A percentile compares a stretch with the other conserved stretches of the same genome.
Conservation (phyloP, 2,888 invertebrate species). For the Drosophila algonquin region DNA sequence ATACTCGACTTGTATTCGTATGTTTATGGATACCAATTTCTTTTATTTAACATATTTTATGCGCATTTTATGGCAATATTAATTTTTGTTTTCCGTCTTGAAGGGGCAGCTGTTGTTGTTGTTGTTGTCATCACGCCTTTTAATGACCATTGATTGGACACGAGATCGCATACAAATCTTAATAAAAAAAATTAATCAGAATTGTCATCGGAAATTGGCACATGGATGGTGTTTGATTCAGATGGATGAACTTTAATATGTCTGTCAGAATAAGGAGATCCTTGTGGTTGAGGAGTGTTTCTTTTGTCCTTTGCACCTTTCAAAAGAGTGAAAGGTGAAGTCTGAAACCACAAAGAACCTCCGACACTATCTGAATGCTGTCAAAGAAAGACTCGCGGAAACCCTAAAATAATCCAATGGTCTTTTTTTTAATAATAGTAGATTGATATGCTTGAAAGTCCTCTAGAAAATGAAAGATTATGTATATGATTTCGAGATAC, state of each 20-base stretch:
- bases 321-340: too few relatives aligned
- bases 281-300: background rate
- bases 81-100: conserved; percentile 28
- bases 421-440: too few relatives aligned
- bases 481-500: too few relatives aligned
- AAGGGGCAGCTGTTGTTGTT: background rate
- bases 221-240: background rate
- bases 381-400: too few relatives aligned
- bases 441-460: too few relatives aligned
- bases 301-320: background rate
- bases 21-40: conserved; percentile 36
- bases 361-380: too few relatives aligned
- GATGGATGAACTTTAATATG: background rate
- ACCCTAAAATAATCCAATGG: too few relatives aligned
- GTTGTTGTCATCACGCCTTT: conserved; percentile 37
- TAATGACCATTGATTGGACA: conserved; percentile 31
- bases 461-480: too few relatives aligned
- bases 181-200: conserved; percentile 39
- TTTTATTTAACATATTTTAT: conserved; percentile 56
- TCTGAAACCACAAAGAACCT: too few relatives aligned
- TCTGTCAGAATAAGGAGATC: background rate
- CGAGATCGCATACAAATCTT: conserved; percentile 14
- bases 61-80: conserved; percentile 50
- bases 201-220: background rate
- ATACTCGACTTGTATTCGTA: background rate